Percentiles rank a stretch among this genome's conserved stretches.
phyloP scores from a whole-genome alignment of 2,888 invertebrate genomes.

The Zele albiditarsus region DNA sequence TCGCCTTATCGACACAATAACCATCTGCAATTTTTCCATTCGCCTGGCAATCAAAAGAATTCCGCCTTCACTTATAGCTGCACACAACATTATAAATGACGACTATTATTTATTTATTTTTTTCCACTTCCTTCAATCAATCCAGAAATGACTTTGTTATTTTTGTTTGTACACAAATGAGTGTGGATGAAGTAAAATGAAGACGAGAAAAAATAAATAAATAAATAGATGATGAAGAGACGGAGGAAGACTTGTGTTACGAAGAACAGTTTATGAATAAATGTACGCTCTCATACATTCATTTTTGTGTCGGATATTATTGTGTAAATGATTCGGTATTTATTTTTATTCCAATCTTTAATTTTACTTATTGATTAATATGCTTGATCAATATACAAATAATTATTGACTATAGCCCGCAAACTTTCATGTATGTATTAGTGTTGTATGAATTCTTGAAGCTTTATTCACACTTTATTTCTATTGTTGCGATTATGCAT shows the following conservation, averaged over 20 bases:
- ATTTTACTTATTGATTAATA: background rate
- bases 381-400: background rate
- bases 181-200: background rate
- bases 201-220: background rate
- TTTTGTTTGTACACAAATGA: no score
- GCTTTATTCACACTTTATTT: background rate
- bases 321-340: background rate
- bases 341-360: background rate
- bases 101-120: background rate
- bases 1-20: background rate
- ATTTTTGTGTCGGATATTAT: background rate
- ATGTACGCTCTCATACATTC: no score
- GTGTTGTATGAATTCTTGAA: background rate
- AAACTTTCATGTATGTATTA: background rate
- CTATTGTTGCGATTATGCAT: background rate
- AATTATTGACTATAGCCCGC: background rate
- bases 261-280: no score
- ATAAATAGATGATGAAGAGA: background rate
- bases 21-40: background rate
- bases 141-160: no score
- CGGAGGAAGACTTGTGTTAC: no score
- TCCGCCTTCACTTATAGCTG: background rate
- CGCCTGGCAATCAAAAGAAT: conserved; percentile 1
- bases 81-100: background rate
- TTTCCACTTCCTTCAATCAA: background rate